A percentile compares a stretch with the other conserved stretches of the same genome.
Conservation (phyloP, 2,888 invertebrate species). For the Troglohyphantes excavatus region DNA sequence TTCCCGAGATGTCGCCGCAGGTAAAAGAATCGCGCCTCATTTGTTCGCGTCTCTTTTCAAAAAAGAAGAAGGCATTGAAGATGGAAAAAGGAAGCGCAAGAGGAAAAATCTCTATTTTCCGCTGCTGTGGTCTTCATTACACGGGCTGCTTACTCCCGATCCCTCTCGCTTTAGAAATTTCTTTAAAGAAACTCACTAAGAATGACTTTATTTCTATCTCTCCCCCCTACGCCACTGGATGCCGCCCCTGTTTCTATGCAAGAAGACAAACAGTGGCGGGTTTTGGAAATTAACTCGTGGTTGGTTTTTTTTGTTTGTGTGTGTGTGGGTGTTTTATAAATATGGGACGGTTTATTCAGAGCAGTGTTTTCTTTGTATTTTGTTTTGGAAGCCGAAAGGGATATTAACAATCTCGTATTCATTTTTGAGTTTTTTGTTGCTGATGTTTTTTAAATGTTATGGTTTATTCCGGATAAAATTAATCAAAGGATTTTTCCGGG, state of each 20-base stretch:
- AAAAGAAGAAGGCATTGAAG: background rate
- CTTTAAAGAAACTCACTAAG: conserved; percentile 16
- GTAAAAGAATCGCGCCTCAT: conserved; percentile 9
- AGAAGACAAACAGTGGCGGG: conserved; percentile 48
- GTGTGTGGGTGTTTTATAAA: background rate
- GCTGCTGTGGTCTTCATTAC: conserved; percentile 64
- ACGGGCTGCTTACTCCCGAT: conserved; percentile 67
- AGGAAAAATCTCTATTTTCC: conserved; percentile 71
- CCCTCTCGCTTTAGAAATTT: conserved; percentile 43
- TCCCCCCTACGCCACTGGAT: background rate
- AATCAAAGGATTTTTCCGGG: background rate
- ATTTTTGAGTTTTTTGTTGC: background rate
- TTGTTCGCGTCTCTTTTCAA: background rate
- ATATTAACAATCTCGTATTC: background rate
- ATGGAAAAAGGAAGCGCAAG: background rate
- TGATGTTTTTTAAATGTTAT: background rate
- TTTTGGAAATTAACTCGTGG: conserved; percentile 43
- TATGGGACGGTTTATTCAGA: background rate
- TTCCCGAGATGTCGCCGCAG: conserved; percentile 3
- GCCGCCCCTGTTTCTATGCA: background rate
- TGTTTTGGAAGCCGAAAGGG: background rate
- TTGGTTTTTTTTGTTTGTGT: background rate
- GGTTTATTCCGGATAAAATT: background rate
- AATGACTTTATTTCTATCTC: conserved; percentile 16
- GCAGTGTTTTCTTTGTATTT: background rate